A percentile compares a stretch with the other conserved stretches of the same genome.
Evolutionary conservation across 2,797 vertebrate species (phyloP).

Genomic region (Sus cebifrons): DNA sequence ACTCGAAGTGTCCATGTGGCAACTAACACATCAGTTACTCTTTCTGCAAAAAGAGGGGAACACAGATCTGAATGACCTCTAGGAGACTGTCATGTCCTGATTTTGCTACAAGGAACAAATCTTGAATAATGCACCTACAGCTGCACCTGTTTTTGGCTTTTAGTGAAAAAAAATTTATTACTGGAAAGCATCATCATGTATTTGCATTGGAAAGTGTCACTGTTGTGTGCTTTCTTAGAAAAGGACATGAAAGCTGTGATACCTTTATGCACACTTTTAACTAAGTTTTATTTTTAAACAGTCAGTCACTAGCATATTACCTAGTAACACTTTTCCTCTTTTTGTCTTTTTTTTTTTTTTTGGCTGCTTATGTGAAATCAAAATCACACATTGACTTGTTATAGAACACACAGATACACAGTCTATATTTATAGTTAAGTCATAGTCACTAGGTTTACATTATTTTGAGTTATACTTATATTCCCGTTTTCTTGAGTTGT

Average conservation of each 20-base stretch:
- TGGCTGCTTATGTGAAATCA: conserved; percentile 1
- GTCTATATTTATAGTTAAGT: background rate
- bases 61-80: background rate
- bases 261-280: background rate
- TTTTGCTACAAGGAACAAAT: conserved; percentile 35
- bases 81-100: background rate
- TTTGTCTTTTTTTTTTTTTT: background rate
- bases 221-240: background rate
- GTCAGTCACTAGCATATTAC: background rate
- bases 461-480: conserved; percentile 7
- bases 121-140: background rate
- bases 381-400: background rate
- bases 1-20: background rate
- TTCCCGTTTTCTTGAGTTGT: conserved; percentile 19
- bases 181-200: background rate
- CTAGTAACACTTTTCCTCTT: background rate
- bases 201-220: background rate
- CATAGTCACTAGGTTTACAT: conserved; percentile 33
- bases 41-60: background rate
- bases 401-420: background rate
- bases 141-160: background rate
- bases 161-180: conserved; percentile 6
- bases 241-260: background rate
- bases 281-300: background rate
- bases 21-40: conserved; percentile 4